phyloP scores from a whole-genome alignment of 2,797 vertebrate species.

The Coreius guichenoti region DNA sequence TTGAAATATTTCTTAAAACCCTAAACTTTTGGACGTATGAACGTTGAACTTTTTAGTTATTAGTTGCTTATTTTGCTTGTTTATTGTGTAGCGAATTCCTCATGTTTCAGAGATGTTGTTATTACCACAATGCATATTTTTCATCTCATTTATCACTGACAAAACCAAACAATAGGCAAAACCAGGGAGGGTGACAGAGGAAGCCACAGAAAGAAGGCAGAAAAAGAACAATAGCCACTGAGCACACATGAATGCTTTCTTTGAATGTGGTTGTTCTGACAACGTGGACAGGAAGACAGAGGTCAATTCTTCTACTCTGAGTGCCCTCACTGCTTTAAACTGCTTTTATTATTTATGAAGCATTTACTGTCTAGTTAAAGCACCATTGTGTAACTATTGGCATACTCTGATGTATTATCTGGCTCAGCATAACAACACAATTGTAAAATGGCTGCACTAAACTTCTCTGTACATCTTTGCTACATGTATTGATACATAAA shows the following conservation, averaged over 20 bases:
- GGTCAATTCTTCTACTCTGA: slow-evolving; percentile 5
- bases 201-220: slow-evolving; percentile 32
- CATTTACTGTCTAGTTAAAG: background rate
- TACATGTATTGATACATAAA: background rate
- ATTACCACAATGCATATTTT: background rate
- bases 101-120: background rate
- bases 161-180: background rate
- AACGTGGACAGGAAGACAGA: slow-evolving; percentile 31
- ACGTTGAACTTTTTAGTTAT: background rate
- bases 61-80: background rate
- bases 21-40: background rate
- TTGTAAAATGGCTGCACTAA: background rate
- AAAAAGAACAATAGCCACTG: slow-evolving; percentile 29
- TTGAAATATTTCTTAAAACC: background rate
- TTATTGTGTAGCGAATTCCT: background rate
- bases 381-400: background rate
- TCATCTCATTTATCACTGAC: background rate
- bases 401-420: background rate
- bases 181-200: background rate
- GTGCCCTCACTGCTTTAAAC: background rate
- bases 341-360: slow-evolving; percentile 13
- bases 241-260: slow-evolving; percentile 48
- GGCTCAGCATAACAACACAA: background rate
- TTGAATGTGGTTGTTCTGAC: slow-evolving; percentile 46
- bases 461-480: background rate